Base-by-base conservation (phyloP, 1,140 invertebrate species). In the Procambarus virginalis region DNA sequence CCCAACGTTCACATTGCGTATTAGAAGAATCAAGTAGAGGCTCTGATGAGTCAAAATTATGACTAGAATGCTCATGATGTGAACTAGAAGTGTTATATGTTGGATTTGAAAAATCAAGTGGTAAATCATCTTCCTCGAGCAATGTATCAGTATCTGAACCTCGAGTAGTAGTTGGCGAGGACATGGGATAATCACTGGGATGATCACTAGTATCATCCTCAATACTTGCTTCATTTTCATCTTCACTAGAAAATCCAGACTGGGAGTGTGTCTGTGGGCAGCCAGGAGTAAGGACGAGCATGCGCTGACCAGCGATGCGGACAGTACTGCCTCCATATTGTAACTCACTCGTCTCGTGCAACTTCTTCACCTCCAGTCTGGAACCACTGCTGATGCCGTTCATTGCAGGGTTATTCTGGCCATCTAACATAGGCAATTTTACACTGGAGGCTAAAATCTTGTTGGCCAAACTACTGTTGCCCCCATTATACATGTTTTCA, bases 231-330 rank as follows among this genome's bases (percentile, higher is more conserved):
- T 89, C 84, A 75, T 86, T 73, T 5, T 89, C 91, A 46, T 89
- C 91, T 46, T 89, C 91, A 34, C 86, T 88, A 20, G 91, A 91
- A 48, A 89, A 89, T n/a, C 84, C 82, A 76, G 84, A 77, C 34
- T 89, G 81, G 22, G 79, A 58, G 4, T 70, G 79, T 58, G 81
- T 60, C 10, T 46, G 45, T 34, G 34, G 34, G 34, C 34, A 34
- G 10, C 86, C 82, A 14, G 83, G 86, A 58, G 81, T 86, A 12
- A 85, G 79, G 46, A 91, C 86, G 10, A 91, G 64, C 82, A 91
- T 86, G 34, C 88, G 78, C 10, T 91, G 86, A 2, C 91, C 91
- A n/a, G 91, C 83, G 83, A 91, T 91, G 46, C 86, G 81, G 34
- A 91, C 91, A 55, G 87, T 86, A 70, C 79, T 91, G 10, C 91